Evolutionary conservation across 1,140 invertebrate genomes (phyloP).

Genomic region (Zaprionus nigranus): DNA sequence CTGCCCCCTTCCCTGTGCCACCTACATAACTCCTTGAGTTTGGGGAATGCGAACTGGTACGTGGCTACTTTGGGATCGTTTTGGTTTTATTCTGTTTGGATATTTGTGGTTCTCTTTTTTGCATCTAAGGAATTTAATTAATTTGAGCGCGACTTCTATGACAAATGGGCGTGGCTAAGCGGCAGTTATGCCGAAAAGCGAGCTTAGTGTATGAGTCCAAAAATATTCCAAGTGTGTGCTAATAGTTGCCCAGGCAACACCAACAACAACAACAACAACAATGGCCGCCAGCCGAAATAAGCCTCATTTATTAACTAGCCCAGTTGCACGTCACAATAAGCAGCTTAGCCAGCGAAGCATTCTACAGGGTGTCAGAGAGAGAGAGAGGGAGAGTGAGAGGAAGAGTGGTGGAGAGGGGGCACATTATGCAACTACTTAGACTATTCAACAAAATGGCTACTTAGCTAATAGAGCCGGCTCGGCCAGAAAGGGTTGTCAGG

Average conservation of each 20-base stretch:
- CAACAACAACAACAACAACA: conserved; percentile 44
- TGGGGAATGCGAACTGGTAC: conserved; percentile 59
- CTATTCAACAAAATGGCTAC: conserved; percentile 74
- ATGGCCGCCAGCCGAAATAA: conserved; percentile 57
- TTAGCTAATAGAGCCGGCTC: conserved; percentile 74
- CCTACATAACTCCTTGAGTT: conserved; percentile 34
- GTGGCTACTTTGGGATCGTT: conserved; percentile 62
- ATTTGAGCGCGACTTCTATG: conserved; percentile 75
- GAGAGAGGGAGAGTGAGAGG: conserved; percentile 10
- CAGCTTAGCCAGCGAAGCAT: conserved; percentile 70
- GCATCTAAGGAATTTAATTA: conserved; percentile 74
- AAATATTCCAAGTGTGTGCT: conserved; percentile 60
- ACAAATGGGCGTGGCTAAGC: conserved; percentile 75
- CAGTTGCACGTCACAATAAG: conserved; percentile 61
- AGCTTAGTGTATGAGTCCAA: conserved; percentile 38
- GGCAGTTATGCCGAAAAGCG: conserved; percentile 66
- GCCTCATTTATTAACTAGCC: conserved; percentile 79
- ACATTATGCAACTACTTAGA: conserved; percentile 69
- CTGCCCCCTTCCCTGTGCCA: conserved; percentile 5
- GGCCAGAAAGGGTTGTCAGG: conserved; percentile 55
- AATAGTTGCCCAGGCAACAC: conserved; percentile 48
- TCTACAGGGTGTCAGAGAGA: conserved; percentile 29
- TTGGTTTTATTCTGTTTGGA: conserved; percentile 27
- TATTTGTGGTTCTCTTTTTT: conserved; percentile 8
- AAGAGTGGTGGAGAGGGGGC: conserved; percentile 3